Evolutionary conservation across 2,113 vertebrate species (phyloP).

Genomic region (Pachycephala philippinensis): DNA sequence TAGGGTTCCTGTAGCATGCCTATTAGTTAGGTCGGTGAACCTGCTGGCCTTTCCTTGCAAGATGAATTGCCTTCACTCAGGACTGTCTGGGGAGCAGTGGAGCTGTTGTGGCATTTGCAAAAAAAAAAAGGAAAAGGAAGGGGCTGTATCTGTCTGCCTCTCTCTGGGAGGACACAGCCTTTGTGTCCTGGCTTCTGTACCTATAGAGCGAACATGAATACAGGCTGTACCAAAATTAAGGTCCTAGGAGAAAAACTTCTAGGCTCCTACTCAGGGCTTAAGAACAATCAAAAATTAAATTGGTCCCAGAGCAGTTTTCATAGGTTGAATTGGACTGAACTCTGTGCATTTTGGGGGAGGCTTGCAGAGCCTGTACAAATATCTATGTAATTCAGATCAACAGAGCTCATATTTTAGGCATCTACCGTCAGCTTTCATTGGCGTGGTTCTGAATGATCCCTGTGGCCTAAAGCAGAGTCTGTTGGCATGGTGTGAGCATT

Average conservation of each 20-base stretch:
- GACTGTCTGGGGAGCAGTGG: background rate
- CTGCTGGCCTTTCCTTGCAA: background rate
- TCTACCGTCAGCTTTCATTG: accelerated
- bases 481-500: background rate
- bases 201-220: background rate
- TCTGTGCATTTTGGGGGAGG: background rate
- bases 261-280: background rate
- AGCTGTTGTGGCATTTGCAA: background rate
- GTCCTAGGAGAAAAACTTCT: background rate
- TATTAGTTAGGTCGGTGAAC: background rate
- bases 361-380: background rate
- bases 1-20: background rate
- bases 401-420: background rate
- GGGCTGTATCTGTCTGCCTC: background rate
- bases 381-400: background rate
- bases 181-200: background rate
- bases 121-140: background rate
- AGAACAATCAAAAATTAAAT: background rate
- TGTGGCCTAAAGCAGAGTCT: background rate
- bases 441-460: background rate
- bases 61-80: background rate
- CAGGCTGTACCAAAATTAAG: background rate
- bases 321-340: background rate
- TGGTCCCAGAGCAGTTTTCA: background rate
- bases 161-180: background rate